phyloP scores from a whole-genome alignment of 2,888 invertebrate genomes.

The Leptinotarsa juncta region DNA sequence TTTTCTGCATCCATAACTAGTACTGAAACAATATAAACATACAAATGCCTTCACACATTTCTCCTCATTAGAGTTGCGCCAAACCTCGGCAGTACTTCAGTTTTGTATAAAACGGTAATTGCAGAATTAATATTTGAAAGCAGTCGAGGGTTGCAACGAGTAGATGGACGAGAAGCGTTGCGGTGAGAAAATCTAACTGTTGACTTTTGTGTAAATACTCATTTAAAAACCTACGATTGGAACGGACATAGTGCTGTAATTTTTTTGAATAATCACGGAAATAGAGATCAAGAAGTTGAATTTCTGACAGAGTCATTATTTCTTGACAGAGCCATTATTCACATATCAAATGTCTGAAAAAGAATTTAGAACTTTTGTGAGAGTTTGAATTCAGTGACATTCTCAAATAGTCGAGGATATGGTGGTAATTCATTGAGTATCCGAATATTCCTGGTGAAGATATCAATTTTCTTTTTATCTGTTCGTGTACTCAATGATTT shows the following conservation, averaged over 20 bases:
- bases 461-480: no score
- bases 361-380: conserved; percentile 34
- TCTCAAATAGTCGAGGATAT: neutral
- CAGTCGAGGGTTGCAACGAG: conserved; percentile 41
- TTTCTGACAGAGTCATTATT: conserved; percentile 20
- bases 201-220: conserved; percentile 45
- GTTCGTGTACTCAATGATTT: no score
- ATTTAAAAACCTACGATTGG: conserved; percentile 31
- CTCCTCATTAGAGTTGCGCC: conserved; percentile 14
- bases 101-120: conserved; percentile 64
- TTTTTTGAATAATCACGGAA: conserved; percentile 46
- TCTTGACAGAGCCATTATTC: conserved; percentile 28
- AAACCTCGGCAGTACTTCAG: conserved; percentile 36
- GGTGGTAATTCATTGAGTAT: no score
- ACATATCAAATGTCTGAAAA: conserved; percentile 41
- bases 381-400: conserved; percentile 26
- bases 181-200: conserved; percentile 42
- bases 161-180: conserved; percentile 22
- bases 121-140: conserved; percentile 67
- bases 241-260: conserved; percentile 41
- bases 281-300: conserved; percentile 44
- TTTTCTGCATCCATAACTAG: neutral
- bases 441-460: no score
- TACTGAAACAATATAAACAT: neutral
- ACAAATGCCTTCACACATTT: conserved; percentile 8